A percentile compares a stretch with the other conserved stretches of the same genome.
These are phyloP conservation scores for Cremastinae sp. DNA, from an alignment of 2,888 invertebrate species.

Conservation along the genomic window DNA sequence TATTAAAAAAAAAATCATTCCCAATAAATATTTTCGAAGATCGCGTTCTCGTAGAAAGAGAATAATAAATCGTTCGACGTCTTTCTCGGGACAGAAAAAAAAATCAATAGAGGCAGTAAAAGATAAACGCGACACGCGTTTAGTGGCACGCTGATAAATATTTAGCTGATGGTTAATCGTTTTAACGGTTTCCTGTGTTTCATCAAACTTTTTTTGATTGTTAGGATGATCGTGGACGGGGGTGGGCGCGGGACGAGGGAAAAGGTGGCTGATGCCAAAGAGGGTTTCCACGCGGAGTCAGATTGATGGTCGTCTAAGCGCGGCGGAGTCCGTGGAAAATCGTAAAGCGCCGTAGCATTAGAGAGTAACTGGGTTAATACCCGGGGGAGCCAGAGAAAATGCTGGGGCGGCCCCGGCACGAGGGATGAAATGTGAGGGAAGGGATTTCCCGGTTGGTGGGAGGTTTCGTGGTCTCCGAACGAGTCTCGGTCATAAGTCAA, in stretches of 20 bases:
- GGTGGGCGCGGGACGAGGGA: background rate
- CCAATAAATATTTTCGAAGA: too few species aligned
- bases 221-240: background rate
- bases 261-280: background rate
- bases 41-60: too few species aligned
- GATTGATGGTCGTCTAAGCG: slow-evolving; percentile 28
- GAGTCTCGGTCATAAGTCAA: slow-evolving; percentile 38
- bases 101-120: too few species aligned
- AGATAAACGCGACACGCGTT: too few species aligned
- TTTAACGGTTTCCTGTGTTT: too few species aligned
- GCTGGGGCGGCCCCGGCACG: background rate
- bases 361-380: slow-evolving; percentile 29
- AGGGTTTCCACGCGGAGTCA: background rate
- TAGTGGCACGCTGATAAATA: too few species aligned
- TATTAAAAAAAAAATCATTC: too few species aligned
- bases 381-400: slow-evolving; percentile 20
- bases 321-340: slow-evolving; percentile 17
- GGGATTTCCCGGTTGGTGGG: background rate
- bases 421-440: slow-evolving; percentile 25
- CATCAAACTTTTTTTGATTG: background rate
- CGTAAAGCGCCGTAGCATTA: slow-evolving; percentile 16
- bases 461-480: slow-evolving; percentile 4
- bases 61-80: too few species aligned
- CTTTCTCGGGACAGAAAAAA: too few species aligned
- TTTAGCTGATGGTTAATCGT: too few species aligned